Base-by-base conservation (phyloP, 2,113 vertebrate species). In the Protomyctophum bolini region DNA sequence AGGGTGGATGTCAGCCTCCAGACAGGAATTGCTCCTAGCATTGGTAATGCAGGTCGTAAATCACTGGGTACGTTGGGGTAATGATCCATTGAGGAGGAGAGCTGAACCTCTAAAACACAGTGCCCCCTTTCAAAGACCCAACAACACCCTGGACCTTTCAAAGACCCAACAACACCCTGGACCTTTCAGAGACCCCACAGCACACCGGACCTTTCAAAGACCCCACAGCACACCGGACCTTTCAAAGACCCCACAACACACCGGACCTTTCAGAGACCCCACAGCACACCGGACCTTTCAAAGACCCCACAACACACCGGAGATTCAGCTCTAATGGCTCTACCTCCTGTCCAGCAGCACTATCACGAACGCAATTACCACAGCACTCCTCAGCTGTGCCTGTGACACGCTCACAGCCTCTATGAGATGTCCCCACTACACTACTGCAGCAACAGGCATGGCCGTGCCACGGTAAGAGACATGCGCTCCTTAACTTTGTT, bases 1-100 rank as follows among this genome's bases (percentile, higher is more conserved):
- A 73, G 70, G 63, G 75, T 79, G 68, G 83, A 75, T 83, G 76
- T 80, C 70, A 57, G 69, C 56, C 57, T 70, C 46, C 10, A 49
- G 72, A 85, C 80, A 86, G 83, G 81, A 86, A 85, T 73, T 76
- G 72, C 77, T 81, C 70, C 70, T 57, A 83, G 79, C 76, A 69
- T 82, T 63, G 66, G 65, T 60, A 77, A 63, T 10, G 29, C 52
- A 66, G 75, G 57, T 69, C 74, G 83, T 86, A 85, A 90, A 87
- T 90, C 82, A 86, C 68, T 60, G 60, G 49, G 47, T 68, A 75
- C 70, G 72, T 58, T 80, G 67, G 45, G 49, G 73, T 85, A 84
- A 66, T 77, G 81, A 87, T 63, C 70, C 79, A 86, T 70, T 71
- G 46, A 77, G 10, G 77, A 69, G 54, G 14, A 76, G 71, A 76